Base-by-base conservation (phyloP, 2,888 invertebrate genomes). In the Brachylomia viminalis region DNA sequence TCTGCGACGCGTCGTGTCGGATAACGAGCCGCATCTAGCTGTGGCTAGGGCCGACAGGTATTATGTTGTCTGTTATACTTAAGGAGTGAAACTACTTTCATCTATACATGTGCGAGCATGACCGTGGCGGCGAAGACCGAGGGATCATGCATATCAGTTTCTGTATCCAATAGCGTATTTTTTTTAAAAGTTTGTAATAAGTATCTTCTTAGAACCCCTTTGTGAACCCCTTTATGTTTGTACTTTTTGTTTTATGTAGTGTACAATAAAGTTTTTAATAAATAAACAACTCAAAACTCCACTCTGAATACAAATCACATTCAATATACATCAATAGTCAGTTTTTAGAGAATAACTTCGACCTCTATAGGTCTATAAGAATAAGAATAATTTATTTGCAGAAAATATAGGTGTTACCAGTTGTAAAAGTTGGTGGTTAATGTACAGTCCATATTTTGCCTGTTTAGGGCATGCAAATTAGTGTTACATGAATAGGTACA, bases 21-120 rank as follows among this genome's bases (percentile, higher is more conserved):
- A 98, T 86, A 99, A 99, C 94, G 99, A 99, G 92, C 97, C 98
- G 49, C 98, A 98, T 95, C 95, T 99, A 30, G 98, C 98, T 68
- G 98, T 98, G 75, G 99, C 99, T 0, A 97, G 99, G 85, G 98
- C 98, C 79, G 99, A 99, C 88, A 97, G 98, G 98, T 98, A 72
- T 61, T 38, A 23, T 59, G 23, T n/a, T 42, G 38, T 42, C 20
- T 54, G 15, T 52, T 52, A 30, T 45, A 42, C 20, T 47, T 38
- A 20, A 10, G 30, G 13, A 59, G 13, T 33, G 4, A 33, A 59
- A 23, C 27, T 58, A 30, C 20, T 47, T 38, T 47, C 17, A n/a
- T 20, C 3, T 38, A 33, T 33, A 33, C 13, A 17, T n/a, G 30
- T n/a, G 30, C 0, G 8, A 45, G 7, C 8, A 45, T 33, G 27